Evolutionary conservation across 1,140 invertebrate species (phyloP).

Genomic region (Euura lappo): DNA sequence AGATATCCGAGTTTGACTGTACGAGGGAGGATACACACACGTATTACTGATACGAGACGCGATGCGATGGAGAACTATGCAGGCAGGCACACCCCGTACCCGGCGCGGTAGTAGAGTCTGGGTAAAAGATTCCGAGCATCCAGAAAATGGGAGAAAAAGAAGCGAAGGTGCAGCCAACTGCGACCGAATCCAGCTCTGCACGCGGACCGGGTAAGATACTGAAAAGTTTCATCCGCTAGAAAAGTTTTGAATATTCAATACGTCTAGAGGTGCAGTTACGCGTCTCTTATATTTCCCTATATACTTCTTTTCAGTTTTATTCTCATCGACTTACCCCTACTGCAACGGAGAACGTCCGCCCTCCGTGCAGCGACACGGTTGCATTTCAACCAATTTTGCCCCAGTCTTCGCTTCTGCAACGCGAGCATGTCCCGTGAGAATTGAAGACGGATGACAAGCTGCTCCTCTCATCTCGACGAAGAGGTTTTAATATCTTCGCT

Average conservation of each 20-base stretch:
- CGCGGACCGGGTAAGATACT: slow-evolving; percentile 1
- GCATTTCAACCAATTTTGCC: background rate
- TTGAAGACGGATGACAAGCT: background rate
- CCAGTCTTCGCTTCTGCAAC: background rate
- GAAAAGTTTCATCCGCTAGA: slow-evolving; percentile 5
- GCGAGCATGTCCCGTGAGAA: background rate
- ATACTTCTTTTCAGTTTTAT: background rate
- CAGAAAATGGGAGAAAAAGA: background rate
- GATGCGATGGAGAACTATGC: background rate
- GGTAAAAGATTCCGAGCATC: background rate
- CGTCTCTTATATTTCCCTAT: background rate
- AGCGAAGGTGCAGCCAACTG: background rate
- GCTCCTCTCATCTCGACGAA: too few species aligned
- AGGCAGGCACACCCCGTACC: too few species aligned
- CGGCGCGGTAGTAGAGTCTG: background rate
- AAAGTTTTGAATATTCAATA: slow-evolving; percentile 16
- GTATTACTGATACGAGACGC: background rate
- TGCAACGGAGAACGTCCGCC: background rate
- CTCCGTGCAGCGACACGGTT: background rate
- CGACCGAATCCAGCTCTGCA: background rate
- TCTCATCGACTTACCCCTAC: background rate
- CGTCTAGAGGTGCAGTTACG: background rate
- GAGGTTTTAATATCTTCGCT: too few species aligned
- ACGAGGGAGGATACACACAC: background rate
- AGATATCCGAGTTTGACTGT: background rate